These are phyloP conservation scores for Cacoxenus indagator DNA, from an alignment of 2,888 invertebrate genomes.

Conservation along the genomic window DNA sequence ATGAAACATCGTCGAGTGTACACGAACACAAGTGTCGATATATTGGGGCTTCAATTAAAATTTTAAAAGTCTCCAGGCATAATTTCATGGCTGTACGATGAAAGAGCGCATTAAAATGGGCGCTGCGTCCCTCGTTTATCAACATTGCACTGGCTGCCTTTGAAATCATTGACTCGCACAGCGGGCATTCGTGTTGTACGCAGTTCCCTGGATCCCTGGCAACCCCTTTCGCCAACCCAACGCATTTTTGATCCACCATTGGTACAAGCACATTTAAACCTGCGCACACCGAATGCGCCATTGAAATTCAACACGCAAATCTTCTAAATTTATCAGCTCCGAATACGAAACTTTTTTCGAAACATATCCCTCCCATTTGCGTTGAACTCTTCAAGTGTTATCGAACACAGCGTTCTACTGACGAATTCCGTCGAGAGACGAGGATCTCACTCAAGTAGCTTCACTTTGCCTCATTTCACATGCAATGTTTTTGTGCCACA, in stretches of 20 bases:
- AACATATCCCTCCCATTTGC: background rate
- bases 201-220: too few species aligned
- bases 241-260: too few species aligned
- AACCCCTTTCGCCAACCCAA: too few species aligned
- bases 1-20: background rate
- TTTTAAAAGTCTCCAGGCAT: constrained; percentile 63
- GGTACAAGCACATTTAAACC: background rate
- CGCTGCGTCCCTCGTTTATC: constrained; percentile 38
- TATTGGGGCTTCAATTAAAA: constrained; percentile 54
- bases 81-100: constrained; percentile 56
- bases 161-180: background rate
- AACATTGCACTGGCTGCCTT: background rate
- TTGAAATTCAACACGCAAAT: constrained; percentile 67
- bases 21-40: constrained; percentile 19
- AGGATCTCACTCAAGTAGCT: background rate
- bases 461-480: constrained; percentile 1
- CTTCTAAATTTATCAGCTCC: constrained; percentile 60
- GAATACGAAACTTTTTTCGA: background rate
- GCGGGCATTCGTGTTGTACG: too few species aligned
- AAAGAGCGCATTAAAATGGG: constrained; percentile 59
- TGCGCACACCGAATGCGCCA: constrained; percentile 39
- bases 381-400: background rate
- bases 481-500: background rate
- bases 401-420: background rate
- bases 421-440: background rate